phyloP scores from a whole-genome alignment of 2,888 invertebrate genomes.

The Tanytarsus gracilentus region DNA sequence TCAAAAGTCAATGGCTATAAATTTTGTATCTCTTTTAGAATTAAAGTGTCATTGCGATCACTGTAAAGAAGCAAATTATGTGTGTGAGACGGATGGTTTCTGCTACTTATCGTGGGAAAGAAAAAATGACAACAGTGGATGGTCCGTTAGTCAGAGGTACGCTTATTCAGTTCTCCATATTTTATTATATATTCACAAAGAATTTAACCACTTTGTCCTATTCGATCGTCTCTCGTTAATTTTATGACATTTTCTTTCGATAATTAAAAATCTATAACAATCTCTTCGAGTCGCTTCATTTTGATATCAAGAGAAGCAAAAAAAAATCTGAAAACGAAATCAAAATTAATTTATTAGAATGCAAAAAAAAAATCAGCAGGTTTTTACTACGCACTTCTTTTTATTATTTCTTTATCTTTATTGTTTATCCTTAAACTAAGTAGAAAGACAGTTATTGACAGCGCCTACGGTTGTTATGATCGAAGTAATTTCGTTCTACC shows the following conservation, averaged over 20 bases:
- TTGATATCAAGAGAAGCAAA: neutral
- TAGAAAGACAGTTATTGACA: too few relatives aligned
- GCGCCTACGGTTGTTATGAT: neutral
- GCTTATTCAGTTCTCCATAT: slow-evolving; percentile 34
- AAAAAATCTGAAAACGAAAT: slow-evolving; percentile 33
- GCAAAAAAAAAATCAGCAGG: too few relatives aligned
- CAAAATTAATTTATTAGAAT: neutral
- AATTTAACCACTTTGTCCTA: neutral
- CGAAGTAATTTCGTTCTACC: neutral
- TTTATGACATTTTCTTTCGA: too few relatives aligned
- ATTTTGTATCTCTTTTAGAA: slow-evolving; percentile 32
- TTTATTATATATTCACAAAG: slow-evolving; percentile 27
- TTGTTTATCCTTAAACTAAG: too few relatives aligned
- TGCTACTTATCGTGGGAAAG: slow-evolving; percentile 73
- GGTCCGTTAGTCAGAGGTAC: slow-evolving; percentile 75
- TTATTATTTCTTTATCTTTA: too few relatives aligned
- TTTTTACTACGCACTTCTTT: neutral
- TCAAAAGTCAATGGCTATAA: neutral
- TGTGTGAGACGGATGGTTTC: slow-evolving; percentile 81
- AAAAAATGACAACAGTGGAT: slow-evolving; percentile 49
- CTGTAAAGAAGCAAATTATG: slow-evolving; percentile 62
- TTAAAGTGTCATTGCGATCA: slow-evolving; percentile 75
- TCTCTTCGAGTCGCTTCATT: too few relatives aligned
- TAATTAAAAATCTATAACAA: too few relatives aligned
- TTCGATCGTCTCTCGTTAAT: too few relatives aligned